Percentiles rank a stretch among this genome's conserved stretches.
These are phyloP conservation scores for Dipodomys ordii DNA, from an alignment of 2,113 vertebrate genomes.

Conservation along the genomic window DNA sequence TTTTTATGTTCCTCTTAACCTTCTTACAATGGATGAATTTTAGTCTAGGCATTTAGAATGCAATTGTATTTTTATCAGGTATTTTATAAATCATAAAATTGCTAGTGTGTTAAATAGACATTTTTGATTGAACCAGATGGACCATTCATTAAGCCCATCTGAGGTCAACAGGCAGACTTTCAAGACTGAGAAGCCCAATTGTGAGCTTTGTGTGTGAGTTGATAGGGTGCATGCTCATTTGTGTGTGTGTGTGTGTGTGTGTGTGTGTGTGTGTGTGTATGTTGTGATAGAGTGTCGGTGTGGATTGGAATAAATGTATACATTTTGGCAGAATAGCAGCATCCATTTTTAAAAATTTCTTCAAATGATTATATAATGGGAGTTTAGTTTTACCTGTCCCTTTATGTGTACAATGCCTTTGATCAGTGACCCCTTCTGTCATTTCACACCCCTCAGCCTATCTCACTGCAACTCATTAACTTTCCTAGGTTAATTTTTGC, in stretches of 20 bases:
- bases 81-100: constrained; percentile 75
- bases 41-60: constrained; percentile 57
- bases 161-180: constrained; percentile 19
- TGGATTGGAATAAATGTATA: neutral
- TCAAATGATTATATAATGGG: no score
- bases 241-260: neutral
- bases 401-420: no score
- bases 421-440: no score
- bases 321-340: neutral
- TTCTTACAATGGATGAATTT: constrained; percentile 60
- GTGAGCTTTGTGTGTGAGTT: constrained; percentile 15
- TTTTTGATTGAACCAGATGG: constrained; percentile 55
- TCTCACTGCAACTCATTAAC: no score
- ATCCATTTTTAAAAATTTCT: no score
- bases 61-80: constrained; percentile 68
- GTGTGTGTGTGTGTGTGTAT: no score
- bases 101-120: constrained; percentile 66
- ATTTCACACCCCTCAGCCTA: no score
- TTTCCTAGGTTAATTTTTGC: no score
- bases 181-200: constrained; percentile 12
- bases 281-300: rapidly evolving
- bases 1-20: constrained; percentile 70
- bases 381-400: no score
- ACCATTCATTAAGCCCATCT: constrained; percentile 58
- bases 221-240: neutral